These are phyloP conservation scores for Theonella swinhoei DNA, from an alignment of 37 sponge, comb jelly and placozoan genomes.

Conservation along the genomic window DNA sequence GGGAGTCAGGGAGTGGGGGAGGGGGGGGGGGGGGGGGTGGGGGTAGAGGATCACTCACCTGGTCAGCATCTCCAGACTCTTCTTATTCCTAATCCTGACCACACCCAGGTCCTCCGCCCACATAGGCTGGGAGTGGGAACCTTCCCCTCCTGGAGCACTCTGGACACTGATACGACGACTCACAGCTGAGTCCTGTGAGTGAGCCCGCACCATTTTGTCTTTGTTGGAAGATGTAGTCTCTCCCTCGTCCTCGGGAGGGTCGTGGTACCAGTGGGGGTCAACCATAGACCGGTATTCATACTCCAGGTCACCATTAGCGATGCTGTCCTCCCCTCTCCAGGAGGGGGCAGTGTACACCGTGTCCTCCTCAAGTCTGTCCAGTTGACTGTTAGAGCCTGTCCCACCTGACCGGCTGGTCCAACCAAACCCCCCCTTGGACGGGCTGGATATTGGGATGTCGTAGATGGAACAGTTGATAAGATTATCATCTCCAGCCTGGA, in stretches of 20 bases:
- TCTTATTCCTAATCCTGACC: neutral
- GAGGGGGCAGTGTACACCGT: neutral
- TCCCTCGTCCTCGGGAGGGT: neutral
- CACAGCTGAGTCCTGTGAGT: neutral
- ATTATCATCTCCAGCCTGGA: neutral
- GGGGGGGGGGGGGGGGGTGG: neutral
- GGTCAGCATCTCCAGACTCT: slow-evolving; percentile 42
- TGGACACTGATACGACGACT: neutral
- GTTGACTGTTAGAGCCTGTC: neutral
- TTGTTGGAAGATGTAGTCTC: neutral
- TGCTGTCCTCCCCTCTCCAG: neutral
- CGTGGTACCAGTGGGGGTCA: neutral
- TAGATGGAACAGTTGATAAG: neutral
- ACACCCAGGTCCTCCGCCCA: slow-evolving; percentile 16
- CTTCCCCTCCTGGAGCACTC: neutral
- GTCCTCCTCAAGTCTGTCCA: neutral
- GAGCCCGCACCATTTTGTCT: neutral
- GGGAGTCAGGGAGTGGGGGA: neutral
- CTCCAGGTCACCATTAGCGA: neutral
- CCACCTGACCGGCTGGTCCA: neutral
- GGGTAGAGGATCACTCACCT: neutral
- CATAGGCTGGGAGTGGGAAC: neutral
- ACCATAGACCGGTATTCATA: neutral
- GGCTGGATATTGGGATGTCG: neutral
- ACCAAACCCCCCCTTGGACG: neutral